A percentile compares a stretch with the other conserved stretches of the same genome.
phyloP scores from a whole-genome alignment of 1,140 invertebrate species.

The Gonioctena quinquepunctata region DNA sequence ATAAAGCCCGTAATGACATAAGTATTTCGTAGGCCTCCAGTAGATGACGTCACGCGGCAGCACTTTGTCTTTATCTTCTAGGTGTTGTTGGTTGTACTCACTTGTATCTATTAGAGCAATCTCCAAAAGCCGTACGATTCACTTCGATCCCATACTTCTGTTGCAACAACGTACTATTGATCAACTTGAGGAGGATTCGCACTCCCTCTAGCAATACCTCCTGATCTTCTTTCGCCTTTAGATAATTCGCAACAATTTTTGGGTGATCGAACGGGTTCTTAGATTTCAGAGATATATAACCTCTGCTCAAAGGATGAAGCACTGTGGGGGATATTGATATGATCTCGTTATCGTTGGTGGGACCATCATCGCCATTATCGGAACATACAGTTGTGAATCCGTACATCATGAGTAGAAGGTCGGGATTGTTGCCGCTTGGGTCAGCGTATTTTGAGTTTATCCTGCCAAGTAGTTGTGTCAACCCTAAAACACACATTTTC shows the following conservation, averaged over 20 bases:
- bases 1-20: too few relatives aligned
- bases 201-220: slow-evolving; percentile 51
- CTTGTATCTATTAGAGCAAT: slow-evolving; percentile 9
- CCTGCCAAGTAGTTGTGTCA: slow-evolving; percentile 63
- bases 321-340: slow-evolving; percentile 15
- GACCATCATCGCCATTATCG: slow-evolving; percentile 57
- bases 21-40: too few relatives aligned
- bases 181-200: slow-evolving; percentile 32
- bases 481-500: neutral
- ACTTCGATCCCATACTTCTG: slow-evolving; percentile 59
- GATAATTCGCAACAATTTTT: slow-evolving; percentile 61
- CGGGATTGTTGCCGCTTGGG: slow-evolving; percentile 56
- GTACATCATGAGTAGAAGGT: slow-evolving; percentile 68
- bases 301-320: slow-evolving; percentile 25
- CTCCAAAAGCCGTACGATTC: slow-evolving; percentile 51
- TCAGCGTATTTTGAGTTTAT: slow-evolving; percentile 63
- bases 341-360: slow-evolving; percentile 56
- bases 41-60: too few relatives aligned
- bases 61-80: too few relatives aligned
- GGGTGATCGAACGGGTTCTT: slow-evolving; percentile 60
- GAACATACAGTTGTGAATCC: slow-evolving; percentile 66
- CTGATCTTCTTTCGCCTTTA: slow-evolving; percentile 50
- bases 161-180: slow-evolving; percentile 10
- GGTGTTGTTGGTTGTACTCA: neutral
- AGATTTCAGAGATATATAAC: slow-evolving; percentile 43